Percentiles rank a stretch among this genome's conserved stretches.
These are phyloP conservation scores for Diaphora mendica DNA, from an alignment of 2,888 invertebrate genomes.

Conservation along the genomic window DNA sequence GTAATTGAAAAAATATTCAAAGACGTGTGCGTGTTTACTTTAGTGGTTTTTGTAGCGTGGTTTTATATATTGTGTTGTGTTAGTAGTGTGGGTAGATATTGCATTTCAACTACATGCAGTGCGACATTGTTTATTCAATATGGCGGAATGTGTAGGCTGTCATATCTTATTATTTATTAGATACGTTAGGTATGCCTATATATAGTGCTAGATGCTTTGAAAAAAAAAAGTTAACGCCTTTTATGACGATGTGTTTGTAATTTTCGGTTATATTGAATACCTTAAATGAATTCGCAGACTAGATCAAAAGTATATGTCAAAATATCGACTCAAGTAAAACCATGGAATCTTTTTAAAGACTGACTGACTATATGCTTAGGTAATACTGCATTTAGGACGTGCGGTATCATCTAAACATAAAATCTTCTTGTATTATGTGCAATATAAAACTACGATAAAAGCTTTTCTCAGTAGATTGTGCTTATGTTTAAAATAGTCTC, in stretches of 20 bases:
- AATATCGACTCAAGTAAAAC: too few species aligned
- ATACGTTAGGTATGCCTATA: neutral
- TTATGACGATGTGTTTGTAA: too few species aligned
- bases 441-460: neutral
- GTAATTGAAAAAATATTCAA: neutral
- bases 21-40: neutral
- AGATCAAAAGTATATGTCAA: too few species aligned
- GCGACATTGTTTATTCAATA: neutral
- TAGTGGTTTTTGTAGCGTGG: neutral
- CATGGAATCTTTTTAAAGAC: neutral
- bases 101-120: neutral
- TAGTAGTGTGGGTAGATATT: neutral
- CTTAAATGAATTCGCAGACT: too few species aligned
- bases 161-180: neutral
- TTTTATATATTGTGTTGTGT: neutral
- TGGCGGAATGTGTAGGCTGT: neutral
- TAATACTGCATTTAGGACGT: neutral
- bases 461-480: neutral
- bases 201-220: too few species aligned
- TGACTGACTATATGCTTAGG: neutral
- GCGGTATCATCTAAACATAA: neutral
- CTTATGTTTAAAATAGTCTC: neutral
- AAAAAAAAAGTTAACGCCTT: too few species aligned
- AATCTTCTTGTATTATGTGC: neutral
- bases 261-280: neutral